These are phyloP conservation scores for Orbicella faveolata DNA, from an alignment of 64 coral and sea anemone species.

Conservation along the genomic window DNA sequence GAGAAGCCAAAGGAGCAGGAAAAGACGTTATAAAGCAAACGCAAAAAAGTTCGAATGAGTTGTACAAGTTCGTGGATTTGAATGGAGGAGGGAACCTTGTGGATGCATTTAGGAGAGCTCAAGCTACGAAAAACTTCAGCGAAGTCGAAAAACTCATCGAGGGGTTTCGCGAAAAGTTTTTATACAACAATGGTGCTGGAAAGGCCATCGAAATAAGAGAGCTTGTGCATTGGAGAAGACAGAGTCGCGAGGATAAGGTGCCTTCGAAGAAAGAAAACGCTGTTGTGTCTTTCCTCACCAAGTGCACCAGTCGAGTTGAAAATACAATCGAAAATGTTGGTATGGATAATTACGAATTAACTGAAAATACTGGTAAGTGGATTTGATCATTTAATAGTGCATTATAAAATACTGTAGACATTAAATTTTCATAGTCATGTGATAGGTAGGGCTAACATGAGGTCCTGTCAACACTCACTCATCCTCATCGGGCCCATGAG, in stretches of 20 bases:
- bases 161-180: conserved; percentile 48
- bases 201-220: conserved; percentile 61
- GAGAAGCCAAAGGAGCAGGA: conserved; percentile 72
- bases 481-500: too few species aligned
- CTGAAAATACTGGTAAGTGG: conserved; percentile 2
- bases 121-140: conserved; percentile 59
- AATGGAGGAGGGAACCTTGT: conserved; percentile 67
- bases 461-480: too few species aligned
- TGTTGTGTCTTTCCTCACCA: not conserved
- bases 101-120: conserved; percentile 64
- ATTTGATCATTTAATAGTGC: not conserved
- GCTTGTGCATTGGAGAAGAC: conserved; percentile 52
- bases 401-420: not conserved
- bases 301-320: not conserved
- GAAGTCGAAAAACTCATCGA: conserved; percentile 68
- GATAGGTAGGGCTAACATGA: too few species aligned
- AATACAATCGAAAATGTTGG: not conserved
- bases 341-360: conserved; percentile 5
- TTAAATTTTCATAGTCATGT: not conserved
- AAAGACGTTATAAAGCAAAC: conserved; percentile 93
- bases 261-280: not conserved
- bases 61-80: conserved; percentile 71
- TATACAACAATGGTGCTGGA: conserved; percentile 74
- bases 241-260: conserved; percentile 44
- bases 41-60: conserved; percentile 53